Evolutionary conservation across 2,113 vertebrate genomes (phyloP).

Genomic region (Halcyon senegalensis): DNA sequence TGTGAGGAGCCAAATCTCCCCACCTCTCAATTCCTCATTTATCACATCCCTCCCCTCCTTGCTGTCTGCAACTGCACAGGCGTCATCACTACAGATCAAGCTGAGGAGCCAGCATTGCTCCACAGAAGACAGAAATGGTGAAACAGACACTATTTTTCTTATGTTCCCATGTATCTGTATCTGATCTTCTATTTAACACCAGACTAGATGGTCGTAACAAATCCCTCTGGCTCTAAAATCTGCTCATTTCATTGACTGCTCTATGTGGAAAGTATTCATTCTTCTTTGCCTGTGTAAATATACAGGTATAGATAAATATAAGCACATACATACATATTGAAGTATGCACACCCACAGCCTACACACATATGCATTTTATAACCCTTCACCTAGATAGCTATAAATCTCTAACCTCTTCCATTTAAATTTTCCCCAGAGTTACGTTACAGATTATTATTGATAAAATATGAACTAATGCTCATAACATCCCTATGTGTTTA

Average conservation of each 20-base stretch:
- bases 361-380: not conserved
- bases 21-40: not conserved
- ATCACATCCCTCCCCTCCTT: not conserved
- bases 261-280: not conserved
- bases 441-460: not conserved
- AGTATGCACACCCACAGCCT: not conserved
- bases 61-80: not conserved
- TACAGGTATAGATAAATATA: not conserved
- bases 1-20: not conserved
- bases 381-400: not conserved
- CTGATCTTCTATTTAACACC: not conserved
- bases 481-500: not conserved
- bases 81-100: not conserved
- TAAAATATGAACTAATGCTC: not conserved
- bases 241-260: not conserved
- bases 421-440: not conserved
- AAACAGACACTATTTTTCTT: not conserved
- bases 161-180: not conserved
- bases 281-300: not conserved
- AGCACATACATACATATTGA: not conserved
- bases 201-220: not conserved
- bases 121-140: not conserved
- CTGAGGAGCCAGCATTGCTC: not conserved
- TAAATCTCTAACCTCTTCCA: not conserved
- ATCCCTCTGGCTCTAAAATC: not conserved